Evolutionary conservation across 2,113 vertebrate species (phyloP), one percentile per base, ranked within the genome.

Genomic region (Lamprologus lemairii): DNA sequence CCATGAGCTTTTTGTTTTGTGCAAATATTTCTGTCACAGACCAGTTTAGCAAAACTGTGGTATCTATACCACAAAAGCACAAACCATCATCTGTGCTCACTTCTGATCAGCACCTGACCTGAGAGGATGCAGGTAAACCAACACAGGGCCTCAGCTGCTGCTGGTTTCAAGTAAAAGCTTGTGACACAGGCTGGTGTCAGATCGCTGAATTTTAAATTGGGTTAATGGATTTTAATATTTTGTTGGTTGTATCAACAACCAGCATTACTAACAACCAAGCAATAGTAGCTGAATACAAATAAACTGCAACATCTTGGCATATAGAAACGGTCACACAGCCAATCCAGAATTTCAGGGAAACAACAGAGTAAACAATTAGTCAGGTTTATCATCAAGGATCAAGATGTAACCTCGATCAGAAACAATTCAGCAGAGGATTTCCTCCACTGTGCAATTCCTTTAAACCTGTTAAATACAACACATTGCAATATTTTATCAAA

Each of bases 291-390:
- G 9, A 47, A 47, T 28, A 75, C 0, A 47, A 75, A 49, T 19
- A 31, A 31, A 49, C 42, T 2, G 45, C 42, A 47, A 31, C 2
- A 78, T 78, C 42, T 47, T 47, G 40, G 68, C 40, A 42, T 42
- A 1, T 13, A 19, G 2, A 58, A 33, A 7, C 3, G 0, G 23
- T 57, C 51, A 47, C 37, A 47, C 4, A 37, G 14, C 26, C 6
- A 21, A 49, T 31, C 23, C 7, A 10, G 55, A 57, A 78, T 79
- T 33, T 45, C 37, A 81, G 14, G 23, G 21, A 58, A 68, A 68
- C 63, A 68, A 68, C 26, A 42, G 0, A 0, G 13, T 40, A 12
- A 26, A 81, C 51, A 11, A 81, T 19, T 26, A 28, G 19, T n/a
- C 73, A 51, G 45, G 45, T 31, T 78, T 1, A 78, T 78, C 3